phyloP scores from a whole-genome alignment of 2,113 vertebrate species.

The Passer domesticus region DNA sequence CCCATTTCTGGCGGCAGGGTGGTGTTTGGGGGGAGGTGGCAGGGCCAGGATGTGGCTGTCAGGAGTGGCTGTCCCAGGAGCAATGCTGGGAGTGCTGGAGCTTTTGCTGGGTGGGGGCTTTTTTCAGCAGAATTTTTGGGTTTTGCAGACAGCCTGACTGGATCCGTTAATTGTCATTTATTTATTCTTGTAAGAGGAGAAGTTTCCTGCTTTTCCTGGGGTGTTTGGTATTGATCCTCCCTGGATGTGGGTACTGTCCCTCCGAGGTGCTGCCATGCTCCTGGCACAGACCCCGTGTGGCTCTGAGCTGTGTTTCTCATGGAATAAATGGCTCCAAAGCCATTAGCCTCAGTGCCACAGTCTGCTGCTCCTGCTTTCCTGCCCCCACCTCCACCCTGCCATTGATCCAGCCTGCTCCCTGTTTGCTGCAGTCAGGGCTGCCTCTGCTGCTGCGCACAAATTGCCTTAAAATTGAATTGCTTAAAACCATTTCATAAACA shows the following conservation, averaged over 20 bases:
- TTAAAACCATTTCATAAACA: background rate
- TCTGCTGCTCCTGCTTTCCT: slow-evolving; percentile 56
- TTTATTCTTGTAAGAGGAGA: background rate
- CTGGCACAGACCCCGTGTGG: background rate
- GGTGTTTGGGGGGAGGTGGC: background rate
- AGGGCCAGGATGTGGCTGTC: background rate
- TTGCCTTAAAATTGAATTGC: slow-evolving; percentile 12
- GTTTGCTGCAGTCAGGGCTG: slow-evolving; percentile 3
- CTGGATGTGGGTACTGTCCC: background rate
- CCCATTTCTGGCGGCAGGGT: background rate
- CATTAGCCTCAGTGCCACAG: slow-evolving; percentile 40
- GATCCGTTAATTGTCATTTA: background rate
- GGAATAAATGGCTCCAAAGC: slow-evolving; percentile 36
- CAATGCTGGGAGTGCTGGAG: fast-evolving
- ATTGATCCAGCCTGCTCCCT: slow-evolving; percentile 38
- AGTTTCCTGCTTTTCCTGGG: background rate
- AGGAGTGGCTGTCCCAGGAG: background rate
- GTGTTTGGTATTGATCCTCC: background rate
- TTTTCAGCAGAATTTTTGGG: background rate
- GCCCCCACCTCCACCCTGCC: slow-evolving; percentile 24
- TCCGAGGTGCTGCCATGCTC: fast-evolving
- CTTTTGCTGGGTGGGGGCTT: background rate
- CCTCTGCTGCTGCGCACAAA: background rate
- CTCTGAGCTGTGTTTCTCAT: background rate
- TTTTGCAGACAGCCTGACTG: background rate